Conservation (phyloP, 2,113 vertebrate genomes). For the Lophius piscatorius region DNA sequence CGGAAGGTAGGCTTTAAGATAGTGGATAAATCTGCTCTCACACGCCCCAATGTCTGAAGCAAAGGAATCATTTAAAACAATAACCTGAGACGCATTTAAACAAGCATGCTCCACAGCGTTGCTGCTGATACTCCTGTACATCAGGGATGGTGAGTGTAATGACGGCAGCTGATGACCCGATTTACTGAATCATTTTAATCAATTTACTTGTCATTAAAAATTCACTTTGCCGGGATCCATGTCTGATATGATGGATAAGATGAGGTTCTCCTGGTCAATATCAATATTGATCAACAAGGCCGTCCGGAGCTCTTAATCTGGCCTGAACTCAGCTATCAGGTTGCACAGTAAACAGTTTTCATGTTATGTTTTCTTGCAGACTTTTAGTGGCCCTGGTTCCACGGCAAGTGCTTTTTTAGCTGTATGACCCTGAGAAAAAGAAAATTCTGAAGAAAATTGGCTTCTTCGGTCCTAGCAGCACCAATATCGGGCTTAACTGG, state of each 20-base stretch:
- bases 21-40: conserved; percentile 25
- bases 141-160: too few relatives aligned
- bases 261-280: conserved; percentile 35
- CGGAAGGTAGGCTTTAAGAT: conserved; percentile 23
- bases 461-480: conserved; percentile 30
- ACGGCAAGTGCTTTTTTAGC: conserved; percentile 6
- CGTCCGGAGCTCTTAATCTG: conserved; percentile 25
- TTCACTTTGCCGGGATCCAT: conserved; percentile 6
- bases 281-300: conserved; percentile 16
- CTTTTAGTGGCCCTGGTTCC: conserved; percentile 5
- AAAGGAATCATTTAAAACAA: conserved; percentile 25
- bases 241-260: conserved; percentile 40
- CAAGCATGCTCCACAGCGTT: too few relatives aligned
- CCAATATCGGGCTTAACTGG: conserved; percentile 28
- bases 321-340: conserved; percentile 9
- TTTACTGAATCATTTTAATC: conserved; percentile 29
- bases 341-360: too few relatives aligned
- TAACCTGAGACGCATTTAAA: not conserved
- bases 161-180: too few relatives aligned
- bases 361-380: not conserved
- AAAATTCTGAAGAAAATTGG: conserved; percentile 11
- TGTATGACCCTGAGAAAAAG: conserved; percentile 21
- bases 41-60: conserved; percentile 24
- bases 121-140: too few relatives aligned
- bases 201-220: conserved; percentile 46